These are phyloP conservation scores for Sorex maritimensis DNA, from an alignment of 2,797 vertebrate genomes.

Conservation along the genomic window DNA sequence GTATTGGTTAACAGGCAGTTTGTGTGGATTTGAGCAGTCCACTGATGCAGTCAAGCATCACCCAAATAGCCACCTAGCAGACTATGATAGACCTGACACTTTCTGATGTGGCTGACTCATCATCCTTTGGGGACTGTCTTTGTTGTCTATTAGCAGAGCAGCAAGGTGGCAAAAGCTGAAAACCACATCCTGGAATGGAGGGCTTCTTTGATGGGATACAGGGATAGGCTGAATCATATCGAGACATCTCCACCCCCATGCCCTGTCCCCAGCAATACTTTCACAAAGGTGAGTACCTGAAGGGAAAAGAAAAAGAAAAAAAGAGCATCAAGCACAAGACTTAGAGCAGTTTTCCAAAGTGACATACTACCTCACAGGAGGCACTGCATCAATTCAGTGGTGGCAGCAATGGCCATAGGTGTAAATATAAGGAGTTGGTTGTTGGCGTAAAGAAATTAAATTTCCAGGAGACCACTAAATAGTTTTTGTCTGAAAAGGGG, in stretches of 20 bases:
- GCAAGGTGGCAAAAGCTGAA: conserved; percentile 3
- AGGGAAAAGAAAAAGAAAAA: background rate
- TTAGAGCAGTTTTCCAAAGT: too few relatives aligned
- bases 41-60: fast-evolving
- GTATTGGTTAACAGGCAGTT: background rate
- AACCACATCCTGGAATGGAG: conserved; percentile 42
- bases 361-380: too few relatives aligned
- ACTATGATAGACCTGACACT: background rate
- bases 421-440: too few relatives aligned
- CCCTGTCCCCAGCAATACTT: background rate
- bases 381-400: too few relatives aligned
- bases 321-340: background rate
- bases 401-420: too few relatives aligned
- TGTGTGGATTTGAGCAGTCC: background rate
- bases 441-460: too few relatives aligned
- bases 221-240: conserved; percentile 46
- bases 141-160: conserved; percentile 29
- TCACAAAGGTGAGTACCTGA: background rate
- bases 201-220: conserved; percentile 22
- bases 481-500: too few relatives aligned
- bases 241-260: background rate
- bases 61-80: background rate
- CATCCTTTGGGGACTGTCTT: background rate
- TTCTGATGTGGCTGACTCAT: background rate
- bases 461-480: too few relatives aligned